These are phyloP conservation scores for Alectoris magna DNA, from an alignment of 2,797 vertebrate genomes.

Conservation along the genomic window DNA sequence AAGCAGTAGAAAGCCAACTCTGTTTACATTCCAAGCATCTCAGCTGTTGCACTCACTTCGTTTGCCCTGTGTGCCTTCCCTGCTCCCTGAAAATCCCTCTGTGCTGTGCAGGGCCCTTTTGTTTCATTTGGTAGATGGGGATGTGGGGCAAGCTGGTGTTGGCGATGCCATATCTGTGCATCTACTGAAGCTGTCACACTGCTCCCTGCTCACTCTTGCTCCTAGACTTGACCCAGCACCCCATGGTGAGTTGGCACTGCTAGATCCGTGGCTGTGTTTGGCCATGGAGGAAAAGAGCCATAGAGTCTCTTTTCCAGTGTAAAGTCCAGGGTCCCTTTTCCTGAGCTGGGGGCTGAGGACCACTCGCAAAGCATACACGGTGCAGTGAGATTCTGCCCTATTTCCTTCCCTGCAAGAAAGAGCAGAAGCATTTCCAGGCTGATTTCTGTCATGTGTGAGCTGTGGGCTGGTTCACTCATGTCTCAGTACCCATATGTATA, in stretches of 20 bases:
- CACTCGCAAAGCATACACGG: rapidly evolving
- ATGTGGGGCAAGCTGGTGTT: neutral
- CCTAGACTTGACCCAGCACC: rapidly evolving
- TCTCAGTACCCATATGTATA: neutral
- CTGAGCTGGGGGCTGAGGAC: neutral
- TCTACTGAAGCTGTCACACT: rapidly evolving
- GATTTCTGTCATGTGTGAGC: neutral
- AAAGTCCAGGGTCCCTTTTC: neutral
- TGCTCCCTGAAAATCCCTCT: neutral
- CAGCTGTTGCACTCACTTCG: neutral
- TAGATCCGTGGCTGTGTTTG: neutral
- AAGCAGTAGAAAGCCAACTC: neutral
- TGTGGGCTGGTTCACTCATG: neutral
- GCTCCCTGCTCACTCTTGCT: neutral
- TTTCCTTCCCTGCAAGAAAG: neutral
- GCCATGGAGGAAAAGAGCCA: neutral
- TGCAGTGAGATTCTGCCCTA: rapidly evolving
- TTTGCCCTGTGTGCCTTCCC: neutral
- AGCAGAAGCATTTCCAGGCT: neutral
- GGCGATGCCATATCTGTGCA: neutral
- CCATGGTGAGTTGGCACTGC: neutral
- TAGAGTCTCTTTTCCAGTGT: neutral
- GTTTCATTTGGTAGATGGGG: neutral
- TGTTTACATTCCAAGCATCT: neutral
- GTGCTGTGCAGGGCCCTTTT: neutral